Conservation (phyloP, 2,113 vertebrate species). For the Chaetops frenatus region DNA sequence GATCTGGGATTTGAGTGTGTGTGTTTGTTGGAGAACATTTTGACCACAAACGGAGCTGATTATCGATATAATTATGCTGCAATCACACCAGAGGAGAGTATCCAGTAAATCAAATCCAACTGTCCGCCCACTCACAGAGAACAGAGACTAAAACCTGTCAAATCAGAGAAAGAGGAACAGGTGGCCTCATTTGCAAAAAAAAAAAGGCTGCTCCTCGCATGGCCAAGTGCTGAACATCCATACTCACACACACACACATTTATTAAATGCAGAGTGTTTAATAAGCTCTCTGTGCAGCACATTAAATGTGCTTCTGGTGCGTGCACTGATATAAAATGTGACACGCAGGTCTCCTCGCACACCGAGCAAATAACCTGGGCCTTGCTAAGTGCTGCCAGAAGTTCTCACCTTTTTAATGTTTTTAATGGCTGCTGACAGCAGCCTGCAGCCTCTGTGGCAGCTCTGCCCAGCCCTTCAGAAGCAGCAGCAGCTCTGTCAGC, state of each 20-base stretch:
- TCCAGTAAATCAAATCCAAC: conserved; percentile 62
- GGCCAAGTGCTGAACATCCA: not conserved
- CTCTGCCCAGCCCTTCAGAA: not conserved
- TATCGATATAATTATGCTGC: conserved; percentile 65
- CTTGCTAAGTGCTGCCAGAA: not conserved
- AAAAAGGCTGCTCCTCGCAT: not conserved
- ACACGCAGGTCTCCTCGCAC: not conserved
- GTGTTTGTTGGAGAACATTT: conserved; percentile 19
- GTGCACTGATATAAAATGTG: not conserved
- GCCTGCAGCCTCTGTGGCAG: not conserved
- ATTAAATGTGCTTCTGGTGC: not conserved
- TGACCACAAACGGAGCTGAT: conserved; percentile 61
- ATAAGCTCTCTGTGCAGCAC: not conserved
- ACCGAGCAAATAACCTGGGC: not conserved
- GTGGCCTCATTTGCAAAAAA: conserved; percentile 51
- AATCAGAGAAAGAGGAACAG: conserved; percentile 43
- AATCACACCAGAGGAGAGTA: conserved; percentile 49
- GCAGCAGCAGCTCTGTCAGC: not conserved
- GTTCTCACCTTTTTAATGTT: not conserved
- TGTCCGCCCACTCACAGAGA: conserved; percentile 51
- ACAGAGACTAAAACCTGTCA: conserved; percentile 61
- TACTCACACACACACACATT: not conserved
- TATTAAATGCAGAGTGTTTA: not conserved
- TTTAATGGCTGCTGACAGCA: not conserved
- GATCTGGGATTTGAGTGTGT: not conserved